Base-by-base conservation (phyloP, 2,888 invertebrate species). In the Bugulina stolonifera region DNA sequence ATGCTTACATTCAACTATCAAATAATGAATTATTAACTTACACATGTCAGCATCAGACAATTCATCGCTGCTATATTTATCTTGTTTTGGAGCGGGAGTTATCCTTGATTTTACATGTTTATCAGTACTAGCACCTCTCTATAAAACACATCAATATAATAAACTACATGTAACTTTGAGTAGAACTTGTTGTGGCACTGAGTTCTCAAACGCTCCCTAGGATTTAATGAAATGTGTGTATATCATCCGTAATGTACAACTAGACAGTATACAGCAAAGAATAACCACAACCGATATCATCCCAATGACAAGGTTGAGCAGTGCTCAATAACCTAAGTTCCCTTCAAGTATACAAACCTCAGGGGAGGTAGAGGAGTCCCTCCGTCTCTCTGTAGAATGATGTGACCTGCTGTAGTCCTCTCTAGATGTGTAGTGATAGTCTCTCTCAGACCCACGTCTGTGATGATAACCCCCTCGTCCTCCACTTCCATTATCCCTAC, bases 291-390 rank as follows among this genome's bases (percentile, higher is more conserved):
- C n/a, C n/a, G n/a, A n/a, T n/a, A n/a, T n/a, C n/a, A n/a, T n/a
- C n/a, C n/a, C n/a, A n/a, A n/a, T n/a, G n/a, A n/a, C n/a, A n/a
- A n/a, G n/a, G n/a, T n/a, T n/a, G n/a, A n/a, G n/a, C n/a, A n/a
- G n/a, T n/a, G n/a, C n/a, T n/a, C n/a, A n/a, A n/a, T n/a, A n/a
- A n/a, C n/a, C n/a, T n/a, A n/a, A n/a, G n/a, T n/a, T n/a, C n/a
- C n/a, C n/a, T n/a, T n/a, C n/a, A n/a, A n/a, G n/a, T 14, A 25
- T 14, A 32, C 34, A 29, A 25, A 64, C 64, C 64, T 64, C 64
- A 2, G 64, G 64, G 5, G 64, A 64, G 27, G 64, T 29, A 14
- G 64, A 64, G 27, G 3, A 64, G n/a, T 64, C 64, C 32, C 32
- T 64, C n/a, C 64, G 2, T 18, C 64, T 5, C 3, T 32, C 32